These are phyloP conservation scores for Drosophila repleta DNA, from an alignment of 1,140 invertebrate genomes.

Conservation along the genomic window DNA sequence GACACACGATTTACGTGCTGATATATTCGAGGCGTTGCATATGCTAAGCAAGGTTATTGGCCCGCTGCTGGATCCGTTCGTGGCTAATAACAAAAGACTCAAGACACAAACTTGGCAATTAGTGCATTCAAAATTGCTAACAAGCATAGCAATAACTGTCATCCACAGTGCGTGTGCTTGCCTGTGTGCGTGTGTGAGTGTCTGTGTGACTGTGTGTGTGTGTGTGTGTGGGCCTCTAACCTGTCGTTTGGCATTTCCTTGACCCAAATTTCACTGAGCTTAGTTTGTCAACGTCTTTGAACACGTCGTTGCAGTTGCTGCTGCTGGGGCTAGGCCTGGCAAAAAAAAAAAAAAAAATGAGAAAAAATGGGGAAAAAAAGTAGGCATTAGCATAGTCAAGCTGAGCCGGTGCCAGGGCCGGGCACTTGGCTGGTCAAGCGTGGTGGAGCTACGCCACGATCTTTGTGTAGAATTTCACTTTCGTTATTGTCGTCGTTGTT, in stretches of 20 bases:
- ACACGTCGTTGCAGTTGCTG: conserved; percentile 27
- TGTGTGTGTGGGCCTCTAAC: conserved; percentile 38
- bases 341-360: conserved; percentile 21
- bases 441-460: conserved; percentile 61
- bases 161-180: conserved; percentile 27
- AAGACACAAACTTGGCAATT: conserved; percentile 57
- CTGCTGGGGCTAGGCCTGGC: conserved; percentile 42
- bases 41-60: conserved; percentile 49
- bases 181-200: conserved; percentile 1
- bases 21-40: conserved; percentile 23
- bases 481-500: conserved; percentile 68
- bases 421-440: conserved; percentile 72
- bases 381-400: conserved; percentile 37
- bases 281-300: conserved; percentile 47
- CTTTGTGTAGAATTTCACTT: conserved; percentile 80
- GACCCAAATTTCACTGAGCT: conserved; percentile 74
- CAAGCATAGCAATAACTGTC: conserved; percentile 61
- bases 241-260: conserved; percentile 79
- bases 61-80: conserved; percentile 33
- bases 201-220: neutral
- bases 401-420: conserved; percentile 28
- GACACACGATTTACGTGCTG: conserved; percentile 46
- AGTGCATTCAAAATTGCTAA: conserved; percentile 48
- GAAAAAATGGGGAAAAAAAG: neutral
- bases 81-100: conserved; percentile 48